Conservation (phyloP, 2,797 vertebrate genomes). For the Scarus forsteni region DNA sequence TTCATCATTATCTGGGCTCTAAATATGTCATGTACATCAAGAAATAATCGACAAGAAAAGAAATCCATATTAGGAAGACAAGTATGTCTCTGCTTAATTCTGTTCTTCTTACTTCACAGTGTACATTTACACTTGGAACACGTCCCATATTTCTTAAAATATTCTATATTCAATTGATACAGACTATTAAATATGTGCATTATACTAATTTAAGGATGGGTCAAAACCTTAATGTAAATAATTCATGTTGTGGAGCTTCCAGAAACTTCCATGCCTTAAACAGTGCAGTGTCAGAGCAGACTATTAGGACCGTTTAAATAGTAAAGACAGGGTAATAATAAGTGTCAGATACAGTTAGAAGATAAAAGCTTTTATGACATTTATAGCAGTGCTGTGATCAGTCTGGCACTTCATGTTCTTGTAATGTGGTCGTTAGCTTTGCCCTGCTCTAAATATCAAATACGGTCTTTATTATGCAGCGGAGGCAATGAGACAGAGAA, state of each 20-base stretch:
- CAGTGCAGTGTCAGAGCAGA: background rate
- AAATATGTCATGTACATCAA: too few species aligned
- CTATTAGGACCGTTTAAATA: constrained; percentile 7
- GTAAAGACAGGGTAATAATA: constrained; percentile 17
- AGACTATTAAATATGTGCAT: background rate
- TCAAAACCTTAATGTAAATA: background rate
- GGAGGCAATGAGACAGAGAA: background rate
- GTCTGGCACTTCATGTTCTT: background rate
- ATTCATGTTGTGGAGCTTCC: constrained; percentile 1
- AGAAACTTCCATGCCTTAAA: background rate
- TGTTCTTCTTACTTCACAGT: background rate
- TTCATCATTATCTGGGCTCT: background rate
- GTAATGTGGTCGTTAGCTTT: constrained; percentile 7
- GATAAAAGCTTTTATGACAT: constrained; percentile 26
- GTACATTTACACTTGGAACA: background rate
- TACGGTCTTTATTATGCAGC: constrained; percentile 1
- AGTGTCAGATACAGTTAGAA: background rate
- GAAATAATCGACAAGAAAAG: background rate
- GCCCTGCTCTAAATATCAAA: constrained; percentile 1
- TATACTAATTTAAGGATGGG: background rate
- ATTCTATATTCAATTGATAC: background rate
- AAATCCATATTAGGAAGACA: background rate
- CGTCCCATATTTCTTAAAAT: background rate
- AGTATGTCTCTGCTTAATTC: background rate
- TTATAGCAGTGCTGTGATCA: constrained; percentile 23